Conservation (phyloP, 1,140 invertebrate genomes). For the honey bee (Apis mellifera) region Amel_HAv3.1 CM009933.2:3782001-3782500, state of each 20-base stretch:
- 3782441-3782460: no score
- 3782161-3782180: neutral
- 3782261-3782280: neutral
- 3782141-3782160: neutral
- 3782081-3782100: constrained; percentile 16
- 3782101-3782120: constrained; percentile 6
- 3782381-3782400: no score
- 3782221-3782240: no score
- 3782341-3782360: neutral
- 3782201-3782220: constrained; percentile 10
- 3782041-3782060: neutral
- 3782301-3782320: neutral
- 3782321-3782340: neutral
- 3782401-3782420: no score
- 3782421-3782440: no score
- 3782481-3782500: no score
- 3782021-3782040: constrained; percentile 5
- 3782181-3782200: neutral
- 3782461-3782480: no score
- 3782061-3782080: constrained; percentile 21
- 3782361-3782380: no score
- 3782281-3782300: neutral
- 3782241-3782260: no score
- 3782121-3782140: constrained; percentile 16
- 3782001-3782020: no score